Evolutionary conservation across 2,888 invertebrate genomes (phyloP), one percentile per base, ranked within the genome.

Genomic region (Eutolmus rufibarbis): DNA sequence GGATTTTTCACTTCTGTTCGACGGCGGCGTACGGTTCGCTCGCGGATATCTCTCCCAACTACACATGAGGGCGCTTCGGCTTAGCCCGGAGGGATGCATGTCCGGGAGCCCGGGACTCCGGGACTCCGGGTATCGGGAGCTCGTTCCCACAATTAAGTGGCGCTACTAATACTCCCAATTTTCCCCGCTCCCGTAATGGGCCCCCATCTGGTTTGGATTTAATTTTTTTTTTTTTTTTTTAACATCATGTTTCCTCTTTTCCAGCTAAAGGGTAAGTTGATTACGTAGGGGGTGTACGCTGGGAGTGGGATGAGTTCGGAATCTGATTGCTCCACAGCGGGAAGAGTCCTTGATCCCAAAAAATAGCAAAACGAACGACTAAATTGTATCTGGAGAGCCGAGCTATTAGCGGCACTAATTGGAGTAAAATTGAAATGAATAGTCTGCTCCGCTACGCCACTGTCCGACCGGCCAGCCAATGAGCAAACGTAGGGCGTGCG

Each of bases 391-490:
- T 86, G 84, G 84, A 84, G 84, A 74, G 84, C 23, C 28, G 31
- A 34, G 86, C 86, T 86, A 86, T 86, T 86, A 86, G 86, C 77
- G 86, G 86, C 37, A 86, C 86, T 77, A 86, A 86, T 86, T 86
- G 86, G 86, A 86, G 77, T 86, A 86, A 86, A 86, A 86, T 86
- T 86, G 77, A 86, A 86, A 86, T 86, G 86, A 86, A 86, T 86
- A 56, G 86, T 74, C 74, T n/a, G 43, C 43, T 28, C 86, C 34
- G 76, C 40, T 43, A 4, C 56, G 19, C 76, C 66, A 28, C 66
- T 66, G 66, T 66, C 19, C 66, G 23, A 28, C 23, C 12, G 57
- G 57, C 23, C 57, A 23, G 51, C 74, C 85, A 85, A 74, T 85
- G 46, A 46, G 74, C 74, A 85, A 84, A 74, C 84, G 40, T 40